Conservation (phyloP, 1,140 invertebrate genomes). For the Stenopsyche tienmushanensis region DNA sequence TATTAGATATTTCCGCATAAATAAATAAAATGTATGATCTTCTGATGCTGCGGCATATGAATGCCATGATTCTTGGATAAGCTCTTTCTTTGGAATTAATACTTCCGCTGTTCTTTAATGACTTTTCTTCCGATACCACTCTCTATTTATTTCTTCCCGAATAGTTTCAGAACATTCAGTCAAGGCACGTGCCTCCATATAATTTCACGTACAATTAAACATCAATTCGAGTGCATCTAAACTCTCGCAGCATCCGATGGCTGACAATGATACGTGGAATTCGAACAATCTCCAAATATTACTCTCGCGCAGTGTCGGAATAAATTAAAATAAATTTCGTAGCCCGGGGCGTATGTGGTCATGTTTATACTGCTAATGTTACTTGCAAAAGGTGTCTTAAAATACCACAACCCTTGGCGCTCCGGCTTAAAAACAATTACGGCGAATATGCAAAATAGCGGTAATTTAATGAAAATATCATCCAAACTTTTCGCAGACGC, state of each 20-base stretch:
- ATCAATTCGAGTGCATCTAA: background rate
- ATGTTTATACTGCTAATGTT: too few species aligned
- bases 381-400: background rate
- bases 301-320: too few species aligned
- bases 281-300: too few species aligned
- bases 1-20: too few species aligned
- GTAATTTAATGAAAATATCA: constrained; percentile 30
- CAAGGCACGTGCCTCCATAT: background rate
- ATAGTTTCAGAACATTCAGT: background rate
- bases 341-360: too few species aligned
- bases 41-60: too few species aligned
- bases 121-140: background rate
- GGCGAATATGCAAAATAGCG: constrained; percentile 13
- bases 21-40: too few species aligned
- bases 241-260: background rate
- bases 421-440: constrained; percentile 9
- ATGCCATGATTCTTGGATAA: too few species aligned
- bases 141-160: background rate
- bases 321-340: too few species aligned
- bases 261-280: too few species aligned
- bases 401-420: background rate
- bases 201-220: constrained; percentile 12
- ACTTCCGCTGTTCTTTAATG: background rate
- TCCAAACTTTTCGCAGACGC: constrained; percentile 12
- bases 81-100: too few species aligned